Base-by-base conservation (phyloP, 2,113 vertebrate species). In the Carettochelys insculpta region DNA sequence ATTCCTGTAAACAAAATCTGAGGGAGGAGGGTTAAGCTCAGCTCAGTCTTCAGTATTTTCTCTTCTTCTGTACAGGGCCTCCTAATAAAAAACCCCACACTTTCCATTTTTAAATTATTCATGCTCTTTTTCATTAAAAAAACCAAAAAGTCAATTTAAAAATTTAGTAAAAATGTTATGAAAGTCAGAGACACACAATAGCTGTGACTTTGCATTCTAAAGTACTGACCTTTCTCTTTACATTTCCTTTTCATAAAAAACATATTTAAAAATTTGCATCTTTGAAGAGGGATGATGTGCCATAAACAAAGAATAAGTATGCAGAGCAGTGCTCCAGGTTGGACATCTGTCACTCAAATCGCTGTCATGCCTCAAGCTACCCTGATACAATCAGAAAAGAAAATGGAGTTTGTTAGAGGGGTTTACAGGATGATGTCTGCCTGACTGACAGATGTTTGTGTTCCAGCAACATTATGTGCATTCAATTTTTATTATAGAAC, bases 131-230 rank as follows among this genome's bases (percentile, higher is more conserved):
- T 97, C 96, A 97, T 97, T 97, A 94, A 79, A 94, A n/a, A 96
- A 97, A 94, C 53, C 84, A 94, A 97, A 95, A 97, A 95, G 95
- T 94, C 89, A 94, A 96, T 96, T 97, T 95, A 93, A 97, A 97
- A 97, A 94, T 88, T 94, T 94, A 90, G 95, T 97, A 96, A 98
- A 95, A 96, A 82, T 97, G 97, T 98, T 96, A 97, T 97, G 97
- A 98, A 97, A 96, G 82, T 68, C 52, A n/a, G 77, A 96, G 47
- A 68, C 41, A 81, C 75, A 88, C 85, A 96, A 92, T 96, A 96
- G 92, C 84, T 95, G 96, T 92, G 89, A 92, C 76, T 95, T 88
- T 87, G 47, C 1, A 2, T 90, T 93, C 77, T 82, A 96, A 95
- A 81, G 82, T 93, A 96, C 87, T 87, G 91, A 87, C 38, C 65